Conservation (phyloP, 2,113 vertebrate species). For the Columba livia region DNA sequence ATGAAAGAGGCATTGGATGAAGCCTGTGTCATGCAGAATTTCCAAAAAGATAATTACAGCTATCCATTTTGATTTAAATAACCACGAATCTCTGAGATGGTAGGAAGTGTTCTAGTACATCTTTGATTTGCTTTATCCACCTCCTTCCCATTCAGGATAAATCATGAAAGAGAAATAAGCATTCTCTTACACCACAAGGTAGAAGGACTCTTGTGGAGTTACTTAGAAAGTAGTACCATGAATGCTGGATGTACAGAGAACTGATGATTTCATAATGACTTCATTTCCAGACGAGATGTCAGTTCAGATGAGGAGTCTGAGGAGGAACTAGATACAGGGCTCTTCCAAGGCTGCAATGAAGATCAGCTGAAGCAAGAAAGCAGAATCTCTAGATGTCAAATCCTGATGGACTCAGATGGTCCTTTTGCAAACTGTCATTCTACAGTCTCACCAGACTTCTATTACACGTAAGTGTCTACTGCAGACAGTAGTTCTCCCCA, state of each 20-base stretch:
- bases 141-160: not conserved
- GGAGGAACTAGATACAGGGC: constrained; percentile 52
- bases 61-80: not conserved
- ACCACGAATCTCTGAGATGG: not conserved
- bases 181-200: not conserved
- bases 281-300: constrained; percentile 51
- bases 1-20: not conserved
- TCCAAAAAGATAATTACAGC: not conserved
- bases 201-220: not conserved
- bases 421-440: constrained; percentile 52
- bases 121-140: not conserved
- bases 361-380: not conserved
- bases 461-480: constrained; percentile 52
- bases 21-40: not conserved
- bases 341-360: constrained; percentile 38
- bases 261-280: not conserved
- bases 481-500: not conserved
- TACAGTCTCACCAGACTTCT: constrained; percentile 6
- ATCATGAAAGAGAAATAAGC: not conserved
- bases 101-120: not conserved
- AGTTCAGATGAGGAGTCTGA: not conserved
- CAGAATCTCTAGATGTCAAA: constrained; percentile 18
- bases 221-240: not conserved
- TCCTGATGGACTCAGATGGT: not conserved
- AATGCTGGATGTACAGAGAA: not conserved